These are phyloP conservation scores for Proterorhinus semilunaris DNA, from an alignment of 2,113 vertebrate genomes.

Conservation along the genomic window DNA sequence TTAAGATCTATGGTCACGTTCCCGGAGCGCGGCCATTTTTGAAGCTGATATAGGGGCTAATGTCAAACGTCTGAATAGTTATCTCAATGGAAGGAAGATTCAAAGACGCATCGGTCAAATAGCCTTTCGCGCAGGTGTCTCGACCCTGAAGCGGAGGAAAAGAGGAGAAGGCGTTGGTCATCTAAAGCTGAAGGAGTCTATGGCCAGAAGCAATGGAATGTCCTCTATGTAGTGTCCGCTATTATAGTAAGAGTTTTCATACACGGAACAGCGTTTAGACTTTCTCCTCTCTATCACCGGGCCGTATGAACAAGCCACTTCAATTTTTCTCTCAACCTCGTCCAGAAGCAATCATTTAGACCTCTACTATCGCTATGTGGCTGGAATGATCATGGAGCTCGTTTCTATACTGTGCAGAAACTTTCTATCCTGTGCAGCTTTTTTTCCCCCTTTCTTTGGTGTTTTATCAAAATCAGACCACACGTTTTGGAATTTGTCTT, in stretches of 20 bases:
- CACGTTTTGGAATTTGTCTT: too few species aligned
- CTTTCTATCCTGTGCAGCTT: too few species aligned
- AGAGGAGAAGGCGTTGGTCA: not conserved
- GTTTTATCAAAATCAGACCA: too few species aligned
- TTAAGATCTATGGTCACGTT: not conserved
- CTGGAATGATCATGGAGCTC: too few species aligned
- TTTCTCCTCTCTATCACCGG: not conserved
- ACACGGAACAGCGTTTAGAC: not conserved
- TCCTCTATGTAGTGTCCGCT: not conserved
- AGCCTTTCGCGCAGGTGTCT: too few species aligned
- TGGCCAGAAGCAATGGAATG: conserved; percentile 1
- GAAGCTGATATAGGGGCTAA: not conserved
- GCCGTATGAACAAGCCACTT: not conserved
- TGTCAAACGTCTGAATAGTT: not conserved
- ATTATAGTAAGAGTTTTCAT: not conserved
- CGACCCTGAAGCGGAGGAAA: not conserved
- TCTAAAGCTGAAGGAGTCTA: not conserved
- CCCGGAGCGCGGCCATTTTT: not conserved
- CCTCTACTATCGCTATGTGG: not conserved
- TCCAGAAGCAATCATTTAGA: conserved; percentile 1
- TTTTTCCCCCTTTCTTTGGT: too few species aligned
- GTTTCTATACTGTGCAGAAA: too few species aligned
- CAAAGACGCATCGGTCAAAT: too few species aligned
- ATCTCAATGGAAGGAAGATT: too few species aligned
- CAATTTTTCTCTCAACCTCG: not conserved